A percentile compares a stretch with the other conserved stretches of the same genome.
phyloP scores from a whole-genome alignment of 1,140 invertebrate species.

The Tetramorium alpestre region DNA sequence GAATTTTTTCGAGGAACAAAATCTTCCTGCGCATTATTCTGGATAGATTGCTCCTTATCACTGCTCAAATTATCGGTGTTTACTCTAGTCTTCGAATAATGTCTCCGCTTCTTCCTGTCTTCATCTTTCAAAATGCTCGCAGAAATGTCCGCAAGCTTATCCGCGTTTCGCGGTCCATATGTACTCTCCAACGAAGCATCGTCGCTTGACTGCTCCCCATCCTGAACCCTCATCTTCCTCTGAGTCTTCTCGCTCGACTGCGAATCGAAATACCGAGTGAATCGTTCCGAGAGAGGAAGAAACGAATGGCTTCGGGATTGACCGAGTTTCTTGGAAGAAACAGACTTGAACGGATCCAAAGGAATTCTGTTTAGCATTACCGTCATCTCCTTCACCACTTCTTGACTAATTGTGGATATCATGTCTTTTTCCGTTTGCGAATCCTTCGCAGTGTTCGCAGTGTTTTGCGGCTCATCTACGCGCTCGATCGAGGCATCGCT shows the following conservation, averaged over 20 bases:
- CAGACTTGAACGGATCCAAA: not conserved
- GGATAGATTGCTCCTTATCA: not conserved
- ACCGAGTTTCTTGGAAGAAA: not conserved
- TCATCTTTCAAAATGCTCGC: too few relatives aligned
- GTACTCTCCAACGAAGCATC: not conserved
- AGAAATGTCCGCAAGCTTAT: not conserved
- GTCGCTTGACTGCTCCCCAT: not conserved
- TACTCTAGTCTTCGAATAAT: too few relatives aligned
- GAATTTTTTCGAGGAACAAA: not conserved
- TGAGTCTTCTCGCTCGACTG: constrained; percentile 1
- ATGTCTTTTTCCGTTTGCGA: not conserved
- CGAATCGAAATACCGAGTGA: not conserved
- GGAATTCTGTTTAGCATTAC: constrained; percentile 20
- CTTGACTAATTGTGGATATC: constrained; percentile 5
- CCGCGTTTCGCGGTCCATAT: not conserved
- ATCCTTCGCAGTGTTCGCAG: not conserved
- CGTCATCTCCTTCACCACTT: constrained; percentile 21
- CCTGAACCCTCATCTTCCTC: not conserved
- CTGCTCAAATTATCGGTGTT: not conserved
- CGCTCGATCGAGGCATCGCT: constrained; percentile 10
- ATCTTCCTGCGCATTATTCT: not conserved
- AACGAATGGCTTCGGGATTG: not conserved
- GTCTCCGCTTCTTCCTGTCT: too few relatives aligned
- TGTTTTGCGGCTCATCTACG: not conserved
- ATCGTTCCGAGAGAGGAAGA: not conserved